phyloP scores from a whole-genome alignment of 1,140 invertebrate genomes.

The Lysiphlebus fabarum region DNA sequence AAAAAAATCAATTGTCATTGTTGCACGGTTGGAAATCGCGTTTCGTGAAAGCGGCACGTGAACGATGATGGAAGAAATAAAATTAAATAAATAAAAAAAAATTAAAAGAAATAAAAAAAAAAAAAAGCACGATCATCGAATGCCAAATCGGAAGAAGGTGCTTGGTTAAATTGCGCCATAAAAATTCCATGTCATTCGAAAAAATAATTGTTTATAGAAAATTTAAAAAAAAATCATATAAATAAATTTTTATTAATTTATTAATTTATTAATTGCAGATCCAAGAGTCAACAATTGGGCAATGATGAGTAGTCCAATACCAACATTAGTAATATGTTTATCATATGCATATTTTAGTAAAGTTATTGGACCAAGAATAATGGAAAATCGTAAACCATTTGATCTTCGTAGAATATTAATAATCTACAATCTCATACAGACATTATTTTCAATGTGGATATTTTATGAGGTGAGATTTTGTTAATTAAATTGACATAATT shows the following conservation, averaged over 20 bases:
- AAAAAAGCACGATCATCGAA: conserved; percentile 26
- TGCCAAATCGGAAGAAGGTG: conserved; percentile 29
- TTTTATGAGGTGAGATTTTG: conserved; percentile 75
- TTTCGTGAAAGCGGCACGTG: conserved; percentile 30
- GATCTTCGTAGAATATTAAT: conserved; percentile 78
- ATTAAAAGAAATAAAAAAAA: conserved; percentile 19
- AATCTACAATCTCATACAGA: conserved; percentile 85
- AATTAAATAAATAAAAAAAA: no score
- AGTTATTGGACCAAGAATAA: conserved; percentile 78
- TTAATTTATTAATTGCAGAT: conserved; percentile 62
- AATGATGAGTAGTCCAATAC: conserved; percentile 88
- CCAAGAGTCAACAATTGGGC: conserved; percentile 84
- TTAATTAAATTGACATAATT: not conserved
- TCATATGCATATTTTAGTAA: conserved; percentile 83
- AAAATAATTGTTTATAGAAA: not conserved
- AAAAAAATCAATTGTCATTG: conserved; percentile 18
- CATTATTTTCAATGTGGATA: conserved; percentile 86
- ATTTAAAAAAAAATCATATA: no score
- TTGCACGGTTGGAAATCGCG: conserved; percentile 25
- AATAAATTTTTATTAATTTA: no score
- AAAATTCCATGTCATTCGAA: conserved; percentile 21
- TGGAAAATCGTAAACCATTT: conserved; percentile 88
- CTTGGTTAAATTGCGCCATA: conserved; percentile 16
- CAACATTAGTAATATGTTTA: conserved; percentile 79
- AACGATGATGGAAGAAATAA: conserved; percentile 15